Conservation (phyloP, 2,888 invertebrate species). For the Tiliacea citrago region DNA sequence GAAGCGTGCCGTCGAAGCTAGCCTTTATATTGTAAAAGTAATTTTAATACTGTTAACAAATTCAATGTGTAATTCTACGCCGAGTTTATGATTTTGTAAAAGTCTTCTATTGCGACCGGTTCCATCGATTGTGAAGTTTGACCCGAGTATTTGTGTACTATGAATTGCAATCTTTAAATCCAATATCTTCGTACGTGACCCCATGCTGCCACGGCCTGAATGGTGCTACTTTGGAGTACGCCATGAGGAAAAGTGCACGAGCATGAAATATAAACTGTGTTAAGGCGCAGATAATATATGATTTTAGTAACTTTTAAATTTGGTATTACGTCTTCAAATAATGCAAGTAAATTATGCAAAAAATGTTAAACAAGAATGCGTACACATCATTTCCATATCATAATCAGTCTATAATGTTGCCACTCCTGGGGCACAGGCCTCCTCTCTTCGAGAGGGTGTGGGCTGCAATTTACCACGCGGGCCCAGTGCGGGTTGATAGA, state of each 20-base stretch:
- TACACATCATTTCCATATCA: too few relatives aligned
- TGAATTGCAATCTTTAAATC: slow-evolving; percentile 50
- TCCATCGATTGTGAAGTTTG: slow-evolving; percentile 47
- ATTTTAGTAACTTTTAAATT: too few relatives aligned
- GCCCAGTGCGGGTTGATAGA: too few relatives aligned
- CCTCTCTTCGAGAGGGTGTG: too few relatives aligned
- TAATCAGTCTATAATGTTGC: too few relatives aligned
- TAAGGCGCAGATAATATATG: too few relatives aligned
- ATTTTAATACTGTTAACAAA: slow-evolving; percentile 61
- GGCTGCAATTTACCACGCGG: too few relatives aligned
- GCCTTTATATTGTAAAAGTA: slow-evolving; percentile 61
- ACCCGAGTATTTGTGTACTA: slow-evolving; percentile 49
- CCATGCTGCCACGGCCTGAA: slow-evolving; percentile 29
- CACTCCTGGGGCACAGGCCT: too few relatives aligned
- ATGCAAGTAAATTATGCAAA: too few relatives aligned
- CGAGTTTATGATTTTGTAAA: slow-evolving; percentile 51
- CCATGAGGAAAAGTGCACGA: slow-evolving; percentile 46
- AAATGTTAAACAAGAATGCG: too few relatives aligned
- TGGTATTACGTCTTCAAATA: too few relatives aligned
- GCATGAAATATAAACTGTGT: slow-evolving; percentile 30
- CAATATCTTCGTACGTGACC: slow-evolving; percentile 54
- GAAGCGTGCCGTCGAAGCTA: slow-evolving; percentile 45
- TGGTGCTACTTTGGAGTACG: slow-evolving; percentile 16
- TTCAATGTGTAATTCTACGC: slow-evolving; percentile 60
- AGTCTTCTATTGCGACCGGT: slow-evolving; percentile 31